phyloP scores from a whole-genome alignment of 2,113 vertebrate genomes.

The Sorex fumeus region DNA sequence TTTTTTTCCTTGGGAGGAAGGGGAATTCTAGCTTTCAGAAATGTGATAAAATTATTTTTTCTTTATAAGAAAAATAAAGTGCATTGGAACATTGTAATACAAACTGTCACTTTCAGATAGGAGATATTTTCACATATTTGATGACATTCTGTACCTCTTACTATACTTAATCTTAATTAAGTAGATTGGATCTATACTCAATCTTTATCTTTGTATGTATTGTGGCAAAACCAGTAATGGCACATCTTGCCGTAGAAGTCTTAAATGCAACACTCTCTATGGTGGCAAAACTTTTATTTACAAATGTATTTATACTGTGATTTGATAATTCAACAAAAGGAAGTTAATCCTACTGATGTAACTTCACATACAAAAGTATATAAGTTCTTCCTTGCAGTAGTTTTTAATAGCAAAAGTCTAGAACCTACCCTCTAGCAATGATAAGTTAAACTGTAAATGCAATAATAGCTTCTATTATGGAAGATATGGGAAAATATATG shows the following conservation, averaged over 20 bases:
- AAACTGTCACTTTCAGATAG: not conserved
- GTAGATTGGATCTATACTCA: not conserved
- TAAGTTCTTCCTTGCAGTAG: not conserved
- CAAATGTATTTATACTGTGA: not conserved
- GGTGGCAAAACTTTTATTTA: not conserved
- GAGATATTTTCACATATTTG: not conserved
- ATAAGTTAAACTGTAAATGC: not conserved
- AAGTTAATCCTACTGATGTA: not conserved
- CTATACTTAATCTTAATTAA: not conserved
- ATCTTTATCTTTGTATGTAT: not conserved
- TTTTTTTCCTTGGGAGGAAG: not conserved
- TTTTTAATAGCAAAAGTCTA: not conserved
- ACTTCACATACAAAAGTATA: not conserved
- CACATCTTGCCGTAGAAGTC: not conserved
- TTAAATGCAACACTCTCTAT: not conserved
- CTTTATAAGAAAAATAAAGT: not conserved
- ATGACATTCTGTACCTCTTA: not conserved
- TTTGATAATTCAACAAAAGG: not conserved
- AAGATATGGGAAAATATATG: not conserved
- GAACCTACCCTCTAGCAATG: not conserved
- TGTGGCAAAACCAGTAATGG: not conserved
- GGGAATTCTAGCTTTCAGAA: not conserved
- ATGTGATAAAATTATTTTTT: not conserved
- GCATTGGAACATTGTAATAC: not conserved
- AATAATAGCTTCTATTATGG: not conserved